Evolutionary conservation across 1,140 invertebrate species (phyloP).

Genomic region (Drosophila gunungcola): DNA sequence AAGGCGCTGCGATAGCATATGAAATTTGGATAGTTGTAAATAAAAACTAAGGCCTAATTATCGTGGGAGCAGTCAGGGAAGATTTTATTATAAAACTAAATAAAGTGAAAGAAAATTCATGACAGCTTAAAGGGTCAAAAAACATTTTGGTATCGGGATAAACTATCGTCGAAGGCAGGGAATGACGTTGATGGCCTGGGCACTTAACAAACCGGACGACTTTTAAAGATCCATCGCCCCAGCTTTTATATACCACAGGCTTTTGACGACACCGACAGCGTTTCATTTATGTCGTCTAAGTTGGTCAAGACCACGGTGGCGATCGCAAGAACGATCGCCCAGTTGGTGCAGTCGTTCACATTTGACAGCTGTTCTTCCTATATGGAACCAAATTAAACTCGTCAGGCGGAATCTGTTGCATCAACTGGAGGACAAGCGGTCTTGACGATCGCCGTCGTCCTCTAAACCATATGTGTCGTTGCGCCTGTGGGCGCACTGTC

Average conservation of each 20-base stretch:
- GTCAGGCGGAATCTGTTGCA: not conserved
- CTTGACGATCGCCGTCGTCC: conserved; percentile 1
- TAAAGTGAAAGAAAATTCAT: conserved; percentile 29
- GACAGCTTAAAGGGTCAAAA: conserved; percentile 1
- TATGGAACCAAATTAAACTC: not conserved
- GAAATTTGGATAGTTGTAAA: conserved; percentile 24
- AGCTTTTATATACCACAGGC: conserved; percentile 86
- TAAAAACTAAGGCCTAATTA: conserved; percentile 18
- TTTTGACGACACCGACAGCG: conserved; percentile 91
- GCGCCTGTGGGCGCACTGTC: not conserved
- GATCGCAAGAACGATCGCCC: conserved; percentile 93
- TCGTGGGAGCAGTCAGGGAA: conserved; percentile 13
- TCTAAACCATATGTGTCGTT: not conserved
- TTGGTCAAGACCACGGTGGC: conserved; percentile 89
- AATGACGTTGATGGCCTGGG: conserved; percentile 87
- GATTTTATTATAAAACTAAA: conserved; percentile 31
- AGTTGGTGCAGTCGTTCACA: conserved; percentile 93
- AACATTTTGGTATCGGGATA: not conserved
- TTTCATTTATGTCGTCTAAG: conserved; percentile 88
- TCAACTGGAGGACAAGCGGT: conserved; percentile 5
- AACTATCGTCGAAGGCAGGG: too few relatives aligned
- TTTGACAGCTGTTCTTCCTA: conserved; percentile 88
- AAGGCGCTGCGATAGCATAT: conserved; percentile 6
- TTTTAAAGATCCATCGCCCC: conserved; percentile 88
- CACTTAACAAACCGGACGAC: conserved; percentile 92